phyloP scores from a whole-genome alignment of 2,888 invertebrate species.

The Bhutanitis thaidina region DNA sequence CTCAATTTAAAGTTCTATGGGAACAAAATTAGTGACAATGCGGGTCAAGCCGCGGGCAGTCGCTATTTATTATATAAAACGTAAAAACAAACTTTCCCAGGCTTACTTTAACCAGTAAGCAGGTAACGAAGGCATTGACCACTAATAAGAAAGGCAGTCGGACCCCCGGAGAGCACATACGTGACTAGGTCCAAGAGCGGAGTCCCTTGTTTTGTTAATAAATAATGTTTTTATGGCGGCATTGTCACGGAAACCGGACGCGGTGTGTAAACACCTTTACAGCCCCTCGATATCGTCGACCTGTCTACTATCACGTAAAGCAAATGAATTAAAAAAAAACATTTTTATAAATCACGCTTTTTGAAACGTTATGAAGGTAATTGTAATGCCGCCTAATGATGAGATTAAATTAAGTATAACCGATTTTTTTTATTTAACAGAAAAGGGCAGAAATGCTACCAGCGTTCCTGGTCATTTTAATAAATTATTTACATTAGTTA shows the following conservation, averaged over 20 bases:
- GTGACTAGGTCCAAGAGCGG: constrained; percentile 5
- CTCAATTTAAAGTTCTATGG: too few species aligned
- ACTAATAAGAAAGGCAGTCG: neutral
- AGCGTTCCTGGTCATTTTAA: too few species aligned
- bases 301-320: constrained; percentile 15
- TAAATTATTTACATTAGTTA: too few species aligned
- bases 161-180: constrained; percentile 1
- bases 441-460: too few species aligned
- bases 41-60: too few species aligned
- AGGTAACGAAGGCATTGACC: neutral
- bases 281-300: neutral
- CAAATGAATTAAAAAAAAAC: constrained; percentile 11
- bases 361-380: too few species aligned
- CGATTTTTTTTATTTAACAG: too few species aligned
- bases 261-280: constrained; percentile 25
- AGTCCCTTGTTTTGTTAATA: constrained; percentile 12
- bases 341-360: too few species aligned
- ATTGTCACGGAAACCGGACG: constrained; percentile 19
- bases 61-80: too few species aligned
- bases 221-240: neutral
- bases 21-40: too few species aligned
- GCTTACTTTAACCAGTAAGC: neutral
- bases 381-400: too few species aligned
- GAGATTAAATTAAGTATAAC: too few species aligned
- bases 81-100: neutral